Percentiles rank a stretch among this genome's conserved stretches.
phyloP scores from a whole-genome alignment of 2,888 invertebrate genomes.

The Brachyptera putata region DNA sequence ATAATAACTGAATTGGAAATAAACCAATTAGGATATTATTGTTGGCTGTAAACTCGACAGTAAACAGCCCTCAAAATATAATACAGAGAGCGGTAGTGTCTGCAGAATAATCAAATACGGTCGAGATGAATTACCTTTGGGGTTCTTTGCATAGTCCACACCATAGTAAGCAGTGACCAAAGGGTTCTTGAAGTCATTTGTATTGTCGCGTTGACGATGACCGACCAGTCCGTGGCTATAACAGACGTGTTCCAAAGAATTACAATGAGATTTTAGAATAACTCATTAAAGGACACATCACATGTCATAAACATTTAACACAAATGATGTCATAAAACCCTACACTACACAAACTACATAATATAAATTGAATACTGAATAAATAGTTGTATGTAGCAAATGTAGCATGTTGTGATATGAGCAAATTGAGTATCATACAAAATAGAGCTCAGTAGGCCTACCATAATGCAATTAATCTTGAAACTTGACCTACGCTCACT shows the following conservation, averaged over 20 bases:
- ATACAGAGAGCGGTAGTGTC: too few species aligned
- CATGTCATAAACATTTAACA: conserved; percentile 11
- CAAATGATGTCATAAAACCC: neutral
- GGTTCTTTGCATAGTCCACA: conserved; percentile 94
- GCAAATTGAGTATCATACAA: too few species aligned
- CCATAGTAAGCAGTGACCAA: conserved; percentile 86
- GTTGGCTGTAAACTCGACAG: too few species aligned
- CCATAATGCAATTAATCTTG: too few species aligned
- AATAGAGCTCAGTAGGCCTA: too few species aligned
- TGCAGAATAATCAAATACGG: too few species aligned
- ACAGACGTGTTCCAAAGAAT: conserved; percentile 13
- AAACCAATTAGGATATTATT: too few species aligned
- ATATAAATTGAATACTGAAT: conserved; percentile 4
- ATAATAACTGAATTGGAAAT: too few species aligned
- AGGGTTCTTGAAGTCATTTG: conserved; percentile 82
- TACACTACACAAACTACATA: neutral
- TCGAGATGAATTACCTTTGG: conserved; percentile 84
- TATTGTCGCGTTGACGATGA: conserved; percentile 79
- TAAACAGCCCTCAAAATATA: too few species aligned
- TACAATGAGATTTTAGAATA: neutral
- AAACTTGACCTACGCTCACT: too few species aligned
- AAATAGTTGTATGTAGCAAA: too few species aligned
- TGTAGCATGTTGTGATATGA: too few species aligned
- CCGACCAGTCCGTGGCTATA: conserved; percentile 87
- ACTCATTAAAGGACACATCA: neutral